phyloP scores from a whole-genome alignment of 1,140 invertebrate species.

The Diprion similis region DNA sequence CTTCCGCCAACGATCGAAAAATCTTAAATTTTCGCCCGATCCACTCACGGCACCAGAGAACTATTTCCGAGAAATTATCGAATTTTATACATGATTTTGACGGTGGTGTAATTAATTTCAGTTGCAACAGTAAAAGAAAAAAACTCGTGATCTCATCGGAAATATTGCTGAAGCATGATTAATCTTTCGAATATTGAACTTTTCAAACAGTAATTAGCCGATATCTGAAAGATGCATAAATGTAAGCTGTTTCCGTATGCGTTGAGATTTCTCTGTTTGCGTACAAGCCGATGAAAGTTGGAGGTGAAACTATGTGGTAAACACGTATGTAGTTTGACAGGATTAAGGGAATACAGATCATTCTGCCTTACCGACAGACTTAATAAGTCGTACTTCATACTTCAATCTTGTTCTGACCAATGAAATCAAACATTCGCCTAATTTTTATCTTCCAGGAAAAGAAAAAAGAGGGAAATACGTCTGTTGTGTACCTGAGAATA shows the following conservation, averaged over 20 bases:
- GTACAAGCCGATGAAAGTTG: conserved; percentile 1
- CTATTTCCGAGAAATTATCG: too few species aligned
- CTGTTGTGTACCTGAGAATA: too few species aligned
- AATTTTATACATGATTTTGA: too few species aligned
- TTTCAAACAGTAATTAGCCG: not conserved
- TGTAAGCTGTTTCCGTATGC: not conserved
- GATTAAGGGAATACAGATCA: not conserved
- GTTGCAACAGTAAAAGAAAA: too few species aligned
- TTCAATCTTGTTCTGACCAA: not conserved
- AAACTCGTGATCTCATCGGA: too few species aligned
- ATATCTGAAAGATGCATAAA: not conserved
- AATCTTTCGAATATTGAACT: too few species aligned
- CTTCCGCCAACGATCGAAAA: too few species aligned
- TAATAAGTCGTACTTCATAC: not conserved
- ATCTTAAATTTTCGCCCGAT: too few species aligned
- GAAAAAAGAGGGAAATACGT: not conserved
- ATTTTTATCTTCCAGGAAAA: not conserved
- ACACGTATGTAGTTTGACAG: not conserved
- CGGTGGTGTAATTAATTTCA: too few species aligned
- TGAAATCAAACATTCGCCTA: too few species aligned
- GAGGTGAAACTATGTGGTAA: not conserved
- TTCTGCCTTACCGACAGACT: not conserved
- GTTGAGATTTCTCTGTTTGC: conserved; percentile 7
- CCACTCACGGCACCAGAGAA: too few species aligned
- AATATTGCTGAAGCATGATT: too few species aligned